Conservation (phyloP, 1,140 invertebrate species). For the Aricia agestis region DNA sequence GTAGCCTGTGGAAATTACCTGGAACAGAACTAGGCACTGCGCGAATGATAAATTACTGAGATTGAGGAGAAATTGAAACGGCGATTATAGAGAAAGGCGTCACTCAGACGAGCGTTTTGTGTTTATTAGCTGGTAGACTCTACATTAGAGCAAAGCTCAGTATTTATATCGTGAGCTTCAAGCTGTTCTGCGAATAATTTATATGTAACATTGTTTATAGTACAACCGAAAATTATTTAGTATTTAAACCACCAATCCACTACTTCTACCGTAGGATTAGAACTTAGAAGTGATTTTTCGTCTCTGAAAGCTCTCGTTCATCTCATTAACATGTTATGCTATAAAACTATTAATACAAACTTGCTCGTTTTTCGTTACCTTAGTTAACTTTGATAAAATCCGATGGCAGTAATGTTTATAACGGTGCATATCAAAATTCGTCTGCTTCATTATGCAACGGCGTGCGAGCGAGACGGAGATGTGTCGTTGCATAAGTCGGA, state of each 20-base stretch:
- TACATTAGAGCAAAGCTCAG: not conserved
- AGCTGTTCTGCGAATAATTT: not conserved
- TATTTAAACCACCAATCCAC: not conserved
- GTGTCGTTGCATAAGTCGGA: conserved; percentile 36
- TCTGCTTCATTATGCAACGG: conserved; percentile 63
- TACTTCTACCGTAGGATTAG: not conserved
- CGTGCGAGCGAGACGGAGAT: conserved; percentile 40
- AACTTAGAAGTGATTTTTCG: no score
- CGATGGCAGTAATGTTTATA: conserved; percentile 29
- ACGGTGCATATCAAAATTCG: conserved; percentile 62
- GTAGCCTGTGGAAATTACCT: not conserved
- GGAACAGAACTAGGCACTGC: not conserved
- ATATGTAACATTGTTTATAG: no score
- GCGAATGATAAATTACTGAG: not conserved
- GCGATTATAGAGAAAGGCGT: not conserved
- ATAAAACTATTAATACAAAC: not conserved
- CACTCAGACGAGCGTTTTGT: not conserved
- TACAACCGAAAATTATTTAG: not conserved
- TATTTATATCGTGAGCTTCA: not conserved
- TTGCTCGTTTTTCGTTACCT: not conserved
- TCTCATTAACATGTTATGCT: not conserved
- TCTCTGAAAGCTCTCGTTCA: not conserved
- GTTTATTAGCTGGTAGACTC: not conserved
- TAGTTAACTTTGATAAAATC: conserved; percentile 12
- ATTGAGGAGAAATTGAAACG: not conserved